phyloP scores from a whole-genome alignment of 2,888 invertebrate genomes.

The Eurytoma californica region DNA sequence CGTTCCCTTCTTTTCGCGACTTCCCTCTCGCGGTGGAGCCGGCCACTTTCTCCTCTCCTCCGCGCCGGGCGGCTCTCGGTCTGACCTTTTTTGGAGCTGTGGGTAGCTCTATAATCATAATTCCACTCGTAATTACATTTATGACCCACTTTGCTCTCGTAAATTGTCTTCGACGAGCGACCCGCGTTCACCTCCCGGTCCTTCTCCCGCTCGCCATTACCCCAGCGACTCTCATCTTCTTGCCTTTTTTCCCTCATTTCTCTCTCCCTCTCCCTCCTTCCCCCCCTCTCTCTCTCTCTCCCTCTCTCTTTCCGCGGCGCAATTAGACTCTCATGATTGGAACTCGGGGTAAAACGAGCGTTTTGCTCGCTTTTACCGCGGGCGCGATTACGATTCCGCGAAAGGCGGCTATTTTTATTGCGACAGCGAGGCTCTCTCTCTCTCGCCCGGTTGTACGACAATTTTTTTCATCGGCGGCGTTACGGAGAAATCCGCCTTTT shows the following conservation, averaged over 20 bases:
- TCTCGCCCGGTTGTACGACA: neutral
- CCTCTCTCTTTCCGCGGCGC: slow-evolving; percentile 57
- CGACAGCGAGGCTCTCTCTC: neutral
- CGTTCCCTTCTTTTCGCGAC: slow-evolving; percentile 28
- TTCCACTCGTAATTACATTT: slow-evolving; percentile 73
- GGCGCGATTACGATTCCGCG: slow-evolving; percentile 15
- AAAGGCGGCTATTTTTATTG: slow-evolving; percentile 24
- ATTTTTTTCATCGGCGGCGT: slow-evolving; percentile 13
- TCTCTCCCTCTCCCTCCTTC: slow-evolving; percentile 54
- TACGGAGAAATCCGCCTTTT: neutral
- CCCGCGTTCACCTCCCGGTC: slow-evolving; percentile 58
- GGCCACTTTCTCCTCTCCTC: neutral
- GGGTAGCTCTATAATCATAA: slow-evolving; percentile 72
- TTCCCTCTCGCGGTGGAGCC: slow-evolving; percentile 3
- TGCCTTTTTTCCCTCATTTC: neutral
- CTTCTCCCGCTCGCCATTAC: slow-evolving; percentile 60
- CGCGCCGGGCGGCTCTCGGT: neutral
- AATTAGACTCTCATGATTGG: slow-evolving; percentile 69
- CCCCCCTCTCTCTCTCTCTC: slow-evolving; percentile 57
- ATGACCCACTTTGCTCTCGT: slow-evolving; percentile 73
- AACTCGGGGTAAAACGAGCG: slow-evolving; percentile 52
- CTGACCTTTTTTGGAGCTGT: slow-evolving; percentile 32
- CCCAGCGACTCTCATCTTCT: neutral
- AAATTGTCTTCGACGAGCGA: slow-evolving; percentile 70
- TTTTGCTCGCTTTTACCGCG: neutral